Evolutionary conservation across 2,113 vertebrate species (phyloP).

Genomic region (Notiomystis cincta): DNA sequence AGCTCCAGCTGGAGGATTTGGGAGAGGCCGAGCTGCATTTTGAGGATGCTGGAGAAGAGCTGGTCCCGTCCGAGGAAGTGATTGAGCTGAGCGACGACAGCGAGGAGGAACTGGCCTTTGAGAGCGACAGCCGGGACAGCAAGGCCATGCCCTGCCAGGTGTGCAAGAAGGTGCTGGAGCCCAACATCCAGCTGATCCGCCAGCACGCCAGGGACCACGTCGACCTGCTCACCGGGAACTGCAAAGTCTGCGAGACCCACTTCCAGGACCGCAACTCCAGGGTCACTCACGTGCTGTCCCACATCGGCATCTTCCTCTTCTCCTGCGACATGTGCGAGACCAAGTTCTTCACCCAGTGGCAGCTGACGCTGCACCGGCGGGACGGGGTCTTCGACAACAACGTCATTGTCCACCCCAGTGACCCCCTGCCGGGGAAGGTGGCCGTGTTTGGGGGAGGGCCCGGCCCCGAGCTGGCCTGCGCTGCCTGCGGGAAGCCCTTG

Average conservation of each 20-base stretch:
- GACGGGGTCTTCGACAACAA: conserved; percentile 79
- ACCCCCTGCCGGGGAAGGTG: conserved; percentile 65
- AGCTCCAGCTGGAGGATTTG: conserved; percentile 77
- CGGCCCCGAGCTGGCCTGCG: conserved; percentile 77
- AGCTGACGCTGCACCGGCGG: conserved; percentile 86
- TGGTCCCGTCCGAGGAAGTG: conserved; percentile 81
- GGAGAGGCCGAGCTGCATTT: conserved; percentile 72
- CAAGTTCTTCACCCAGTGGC: conserved; percentile 89
- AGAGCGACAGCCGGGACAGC: conserved; percentile 72
- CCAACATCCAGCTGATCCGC: conserved; percentile 83
- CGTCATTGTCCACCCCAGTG: conserved; percentile 74
- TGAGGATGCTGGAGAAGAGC: conserved; percentile 74
- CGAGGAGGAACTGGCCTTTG: conserved; percentile 88
- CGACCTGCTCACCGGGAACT: conserved; percentile 79
- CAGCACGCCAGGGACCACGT: conserved; percentile 86
- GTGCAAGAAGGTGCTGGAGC: conserved; percentile 81
- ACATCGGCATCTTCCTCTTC: conserved; percentile 91
- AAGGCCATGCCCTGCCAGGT: conserved; percentile 82
- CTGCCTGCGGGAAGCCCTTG: conserved; percentile 80
- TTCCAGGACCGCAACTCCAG: conserved; percentile 81
- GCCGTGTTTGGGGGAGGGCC: conserved; percentile 50
- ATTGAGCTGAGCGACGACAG: conserved; percentile 94
- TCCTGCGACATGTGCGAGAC: conserved; percentile 91
- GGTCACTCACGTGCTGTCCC: conserved; percentile 83
- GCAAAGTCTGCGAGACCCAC: conserved; percentile 85